phyloP scores from a whole-genome alignment of 1,140 invertebrate genomes.

The Anagrus nilaparvatae region DNA sequence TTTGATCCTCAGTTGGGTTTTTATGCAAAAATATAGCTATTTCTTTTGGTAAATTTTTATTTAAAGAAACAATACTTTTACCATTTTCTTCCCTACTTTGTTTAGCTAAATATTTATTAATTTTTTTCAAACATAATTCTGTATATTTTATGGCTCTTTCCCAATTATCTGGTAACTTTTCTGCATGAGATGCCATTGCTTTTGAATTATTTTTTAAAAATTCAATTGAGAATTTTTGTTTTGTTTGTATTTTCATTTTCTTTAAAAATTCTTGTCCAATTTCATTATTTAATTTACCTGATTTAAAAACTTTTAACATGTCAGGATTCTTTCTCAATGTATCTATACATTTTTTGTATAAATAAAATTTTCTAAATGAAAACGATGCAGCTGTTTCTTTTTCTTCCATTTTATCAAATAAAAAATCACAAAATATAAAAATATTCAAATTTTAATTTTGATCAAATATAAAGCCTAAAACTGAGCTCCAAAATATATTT shows the following conservation, averaged over 20 bases:
- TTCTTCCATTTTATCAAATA: too few relatives aligned
- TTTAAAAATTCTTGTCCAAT: background rate
- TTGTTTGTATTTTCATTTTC: background rate
- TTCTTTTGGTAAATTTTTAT: background rate
- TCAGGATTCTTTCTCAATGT: slow-evolving; percentile 1
- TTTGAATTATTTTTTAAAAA: slow-evolving; percentile 2
- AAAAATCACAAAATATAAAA: too few relatives aligned
- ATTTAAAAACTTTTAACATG: slow-evolving; percentile 4
- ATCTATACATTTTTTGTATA: slow-evolving; percentile 10
- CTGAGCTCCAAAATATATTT: too few relatives aligned
- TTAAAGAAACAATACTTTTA: background rate
- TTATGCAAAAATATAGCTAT: background rate
- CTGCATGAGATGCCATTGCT: slow-evolving; percentile 1
- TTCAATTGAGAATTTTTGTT: background rate
- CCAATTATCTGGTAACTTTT: slow-evolving; percentile 5
- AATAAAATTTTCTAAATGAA: slow-evolving; percentile 9
- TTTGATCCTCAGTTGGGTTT: background rate
- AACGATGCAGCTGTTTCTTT: too few relatives aligned
- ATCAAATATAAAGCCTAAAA: too few relatives aligned
- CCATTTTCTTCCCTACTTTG: background rate
- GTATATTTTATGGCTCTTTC: slow-evolving; percentile 7
- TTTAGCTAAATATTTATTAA: background rate
- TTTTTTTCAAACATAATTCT: background rate
- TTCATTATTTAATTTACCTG: background rate
- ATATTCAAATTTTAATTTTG: too few relatives aligned